Conservation (phyloP, 1,140 invertebrate species). For the Hyphantria cunea region DNA sequence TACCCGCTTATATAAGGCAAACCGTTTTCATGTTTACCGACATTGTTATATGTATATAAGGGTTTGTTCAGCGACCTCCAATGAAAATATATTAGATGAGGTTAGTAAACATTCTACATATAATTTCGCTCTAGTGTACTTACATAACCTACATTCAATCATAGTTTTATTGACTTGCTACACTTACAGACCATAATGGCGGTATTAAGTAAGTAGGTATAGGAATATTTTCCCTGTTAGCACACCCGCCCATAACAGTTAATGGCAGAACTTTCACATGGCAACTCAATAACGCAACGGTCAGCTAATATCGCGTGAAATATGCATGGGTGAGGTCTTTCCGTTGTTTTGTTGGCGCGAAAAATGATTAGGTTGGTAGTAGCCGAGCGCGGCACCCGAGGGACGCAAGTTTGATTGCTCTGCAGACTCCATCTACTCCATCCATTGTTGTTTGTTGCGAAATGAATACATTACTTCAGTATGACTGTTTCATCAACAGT, state of each 20-base stretch:
- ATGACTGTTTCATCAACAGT: slow-evolving; percentile 51
- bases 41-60: too few relatives aligned
- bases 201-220: slow-evolving; percentile 29
- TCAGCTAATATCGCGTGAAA: slow-evolving; percentile 69
- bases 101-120: too few relatives aligned
- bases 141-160: too few relatives aligned
- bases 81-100: too few relatives aligned
- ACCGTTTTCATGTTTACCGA: too few relatives aligned
- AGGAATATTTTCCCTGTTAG: slow-evolving; percentile 31
- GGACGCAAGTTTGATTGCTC: slow-evolving; percentile 77
- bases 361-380: slow-evolving; percentile 77
- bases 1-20: too few relatives aligned
- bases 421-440: slow-evolving; percentile 57
- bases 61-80: too few relatives aligned
- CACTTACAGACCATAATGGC: not conserved
- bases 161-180: too few relatives aligned
- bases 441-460: slow-evolving; percentile 66
- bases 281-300: slow-evolving; percentile 63
- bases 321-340: slow-evolving; percentile 70
- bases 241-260: slow-evolving; percentile 42
- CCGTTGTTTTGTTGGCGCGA: slow-evolving; percentile 65
- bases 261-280: slow-evolving; percentile 58
- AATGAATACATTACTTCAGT: slow-evolving; percentile 74
- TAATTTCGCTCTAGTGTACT: too few relatives aligned
- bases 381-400: slow-evolving; percentile 50